Conservation (phyloP, 2,797 vertebrate species). For the Oreochromis mossambicus region DNA sequence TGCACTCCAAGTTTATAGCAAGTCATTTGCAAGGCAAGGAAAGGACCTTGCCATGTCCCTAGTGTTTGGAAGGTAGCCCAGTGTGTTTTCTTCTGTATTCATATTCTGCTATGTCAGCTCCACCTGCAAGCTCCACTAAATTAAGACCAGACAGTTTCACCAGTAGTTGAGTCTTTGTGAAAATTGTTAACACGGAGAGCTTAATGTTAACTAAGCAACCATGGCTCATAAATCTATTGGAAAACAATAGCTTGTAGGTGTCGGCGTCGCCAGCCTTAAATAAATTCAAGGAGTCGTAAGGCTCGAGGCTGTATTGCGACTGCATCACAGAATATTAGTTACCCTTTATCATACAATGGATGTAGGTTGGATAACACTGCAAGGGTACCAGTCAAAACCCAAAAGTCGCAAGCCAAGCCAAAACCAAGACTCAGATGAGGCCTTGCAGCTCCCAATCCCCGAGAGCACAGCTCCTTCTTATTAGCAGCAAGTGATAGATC, state of each 20-base stretch:
- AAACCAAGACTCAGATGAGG: not conserved
- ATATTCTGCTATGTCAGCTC: conserved; percentile 57
- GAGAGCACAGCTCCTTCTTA: conserved; percentile 59
- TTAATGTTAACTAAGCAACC: conserved; percentile 28
- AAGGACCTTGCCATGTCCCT: not conserved
- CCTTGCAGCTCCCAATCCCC: conserved; percentile 18
- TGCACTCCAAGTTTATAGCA: not conserved
- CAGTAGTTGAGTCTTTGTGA: conserved; percentile 42
- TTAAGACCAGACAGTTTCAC: conserved; percentile 43
- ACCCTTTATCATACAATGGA: conserved; percentile 5
- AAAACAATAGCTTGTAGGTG: no score
- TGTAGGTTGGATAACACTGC: not conserved
- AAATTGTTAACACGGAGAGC: conserved; percentile 47
- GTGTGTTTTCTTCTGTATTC: conserved; percentile 34
- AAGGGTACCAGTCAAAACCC: conserved; percentile 10
- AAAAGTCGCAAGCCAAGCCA: conserved; percentile 12
- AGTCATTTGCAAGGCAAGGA: conserved; percentile 27
- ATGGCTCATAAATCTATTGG: no score
- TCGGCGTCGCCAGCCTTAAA: not conserved
- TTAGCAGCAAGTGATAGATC: conserved; percentile 70
- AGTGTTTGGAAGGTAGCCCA: conserved; percentile 29
- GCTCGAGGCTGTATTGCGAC: not conserved
- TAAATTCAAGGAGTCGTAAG: conserved; percentile 13
- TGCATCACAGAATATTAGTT: conserved; percentile 24
- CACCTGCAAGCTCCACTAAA: conserved; percentile 51